These are phyloP conservation scores for Cantharis nigra DNA, from an alignment of 2,888 invertebrate genomes.

Conservation along the genomic window DNA sequence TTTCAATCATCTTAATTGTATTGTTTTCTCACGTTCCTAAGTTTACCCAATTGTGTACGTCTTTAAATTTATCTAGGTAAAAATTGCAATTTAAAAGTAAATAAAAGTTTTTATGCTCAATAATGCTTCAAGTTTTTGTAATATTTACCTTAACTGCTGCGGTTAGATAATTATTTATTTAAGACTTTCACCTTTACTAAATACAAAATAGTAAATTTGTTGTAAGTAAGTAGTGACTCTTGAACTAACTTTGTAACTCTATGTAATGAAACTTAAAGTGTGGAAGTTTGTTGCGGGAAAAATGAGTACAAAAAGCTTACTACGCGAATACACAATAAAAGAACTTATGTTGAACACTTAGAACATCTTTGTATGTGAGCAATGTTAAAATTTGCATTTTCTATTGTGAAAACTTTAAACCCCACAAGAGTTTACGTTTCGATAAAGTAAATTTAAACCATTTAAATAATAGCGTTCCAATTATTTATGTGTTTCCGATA, in stretches of 20 bases:
- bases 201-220: conserved; percentile 9
- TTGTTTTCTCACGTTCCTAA: background rate
- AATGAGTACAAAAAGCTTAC: conserved; percentile 10
- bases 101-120: background rate
- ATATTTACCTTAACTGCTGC: background rate
- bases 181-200: conserved; percentile 4
- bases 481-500: background rate
- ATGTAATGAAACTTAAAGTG: conserved; percentile 21
- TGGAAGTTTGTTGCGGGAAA: conserved; percentile 17
- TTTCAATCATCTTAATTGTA: background rate
- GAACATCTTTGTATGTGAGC: conserved; percentile 12
- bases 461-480: background rate
- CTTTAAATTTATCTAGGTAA: background rate
- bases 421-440: conserved; percentile 14
- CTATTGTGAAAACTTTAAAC: conserved; percentile 14
- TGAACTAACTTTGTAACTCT: conserved; percentile 10
- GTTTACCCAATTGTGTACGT: background rate
- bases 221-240: background rate
- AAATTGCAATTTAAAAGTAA: background rate
- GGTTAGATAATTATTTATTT: background rate
- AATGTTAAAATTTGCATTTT: conserved; percentile 18
- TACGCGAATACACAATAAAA: conserved; percentile 13
- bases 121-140: background rate
- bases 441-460: background rate
- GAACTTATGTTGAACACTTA: conserved; percentile 19